Percentiles rank a stretch among this genome's conserved stretches.
Conservation (phyloP, 2,113 vertebrate genomes). For the Australoheros scitulus region DNA sequence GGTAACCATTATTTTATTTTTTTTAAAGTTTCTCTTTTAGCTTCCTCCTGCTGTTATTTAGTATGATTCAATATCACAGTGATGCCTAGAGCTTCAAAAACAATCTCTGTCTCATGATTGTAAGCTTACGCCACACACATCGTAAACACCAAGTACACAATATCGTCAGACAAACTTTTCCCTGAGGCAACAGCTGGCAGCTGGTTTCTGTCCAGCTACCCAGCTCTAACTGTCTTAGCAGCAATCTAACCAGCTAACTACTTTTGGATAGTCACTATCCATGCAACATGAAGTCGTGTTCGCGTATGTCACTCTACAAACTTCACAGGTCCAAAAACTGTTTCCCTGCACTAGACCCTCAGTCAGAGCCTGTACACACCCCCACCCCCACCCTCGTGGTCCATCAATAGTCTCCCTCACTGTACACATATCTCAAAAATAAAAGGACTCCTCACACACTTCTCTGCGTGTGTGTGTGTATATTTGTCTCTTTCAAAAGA, state of each 20-base stretch:
- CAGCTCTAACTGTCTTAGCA: slow-evolving; percentile 69
- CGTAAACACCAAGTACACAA: slow-evolving; percentile 65
- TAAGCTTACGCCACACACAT: slow-evolving; percentile 72
- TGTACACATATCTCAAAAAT: slow-evolving; percentile 75
- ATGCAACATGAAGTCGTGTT: slow-evolving; percentile 43
- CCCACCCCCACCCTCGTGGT: slow-evolving; percentile 70
- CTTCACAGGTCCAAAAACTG: slow-evolving; percentile 73
- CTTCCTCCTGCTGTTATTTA: slow-evolving; percentile 70
- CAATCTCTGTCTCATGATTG: slow-evolving; percentile 75
- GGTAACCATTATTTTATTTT: slow-evolving; percentile 19
- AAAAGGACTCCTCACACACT: slow-evolving; percentile 58
- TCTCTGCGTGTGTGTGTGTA: slow-evolving; percentile 45
- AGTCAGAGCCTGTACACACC: slow-evolving; percentile 46
- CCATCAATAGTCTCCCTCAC: slow-evolving; percentile 74
- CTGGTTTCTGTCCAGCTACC: slow-evolving; percentile 61
- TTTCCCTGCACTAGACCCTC: slow-evolving; percentile 58
- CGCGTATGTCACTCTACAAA: slow-evolving; percentile 59
- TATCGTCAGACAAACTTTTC: slow-evolving; percentile 70
- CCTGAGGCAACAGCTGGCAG: slow-evolving; percentile 76
- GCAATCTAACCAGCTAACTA: slow-evolving; percentile 64
- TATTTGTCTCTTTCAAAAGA: slow-evolving; percentile 47
- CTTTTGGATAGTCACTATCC: slow-evolving; percentile 57
- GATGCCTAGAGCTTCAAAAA: slow-evolving; percentile 69
- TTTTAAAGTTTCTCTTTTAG: slow-evolving; percentile 50
- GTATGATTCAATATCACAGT: slow-evolving; percentile 76